phyloP scores from a whole-genome alignment of 2,888 invertebrate genomes.

The Eurois occulta region DNA sequence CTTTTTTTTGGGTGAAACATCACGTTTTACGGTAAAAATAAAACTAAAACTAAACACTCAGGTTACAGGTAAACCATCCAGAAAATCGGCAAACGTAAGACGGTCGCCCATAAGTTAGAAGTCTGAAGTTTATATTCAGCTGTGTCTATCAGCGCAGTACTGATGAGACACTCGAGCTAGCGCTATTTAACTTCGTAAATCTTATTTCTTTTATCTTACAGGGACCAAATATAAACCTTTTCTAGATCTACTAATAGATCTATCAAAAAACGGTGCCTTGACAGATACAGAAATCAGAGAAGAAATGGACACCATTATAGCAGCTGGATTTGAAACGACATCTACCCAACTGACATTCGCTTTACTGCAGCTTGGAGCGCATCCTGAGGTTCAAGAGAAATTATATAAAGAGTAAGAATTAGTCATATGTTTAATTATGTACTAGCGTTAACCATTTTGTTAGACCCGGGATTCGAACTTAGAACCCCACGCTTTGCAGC shows the following conservation, averaged over 20 bases:
- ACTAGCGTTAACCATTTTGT: no score
- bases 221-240: conserved; percentile 29
- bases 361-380: conserved; percentile 15
- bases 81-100: neutral
- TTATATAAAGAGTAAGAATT: conserved; percentile 26
- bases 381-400: conserved; percentile 35
- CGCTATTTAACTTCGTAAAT: no score
- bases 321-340: conserved; percentile 27
- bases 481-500: no score
- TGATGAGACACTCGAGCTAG: neutral
- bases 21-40: no score
- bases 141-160: neutral
- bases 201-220: neutral
- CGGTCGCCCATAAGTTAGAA: neutral
- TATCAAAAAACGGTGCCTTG: conserved; percentile 19
- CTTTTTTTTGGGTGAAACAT: no score
- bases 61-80: neutral
- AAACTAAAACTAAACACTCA: no score
- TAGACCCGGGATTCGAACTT: no score
- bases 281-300: conserved; percentile 26
- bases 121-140: neutral
- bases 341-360: conserved; percentile 23
- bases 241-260: conserved; percentile 26
- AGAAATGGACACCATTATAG: conserved; percentile 23
- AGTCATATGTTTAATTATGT: no score